Conservation (phyloP, 1,140 invertebrate genomes). For the Drosophila mojavensis region DNA sequence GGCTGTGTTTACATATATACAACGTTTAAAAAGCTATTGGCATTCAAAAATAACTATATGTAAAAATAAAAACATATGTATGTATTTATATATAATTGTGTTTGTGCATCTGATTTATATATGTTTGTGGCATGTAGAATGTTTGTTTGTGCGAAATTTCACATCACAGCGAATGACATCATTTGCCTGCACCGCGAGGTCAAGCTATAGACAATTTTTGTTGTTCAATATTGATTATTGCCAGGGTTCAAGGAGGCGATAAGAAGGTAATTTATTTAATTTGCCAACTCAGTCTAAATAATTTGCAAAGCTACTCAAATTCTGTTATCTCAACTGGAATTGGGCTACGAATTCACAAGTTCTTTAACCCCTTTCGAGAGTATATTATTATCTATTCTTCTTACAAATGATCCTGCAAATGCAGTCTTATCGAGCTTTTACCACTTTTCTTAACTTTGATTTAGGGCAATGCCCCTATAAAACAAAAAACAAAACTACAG, state of each 20-base stretch:
- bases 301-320: too few relatives aligned
- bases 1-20: neutral
- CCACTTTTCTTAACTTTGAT: neutral
- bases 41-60: neutral
- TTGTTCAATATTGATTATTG: slow-evolving; percentile 64
- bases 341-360: too few relatives aligned
- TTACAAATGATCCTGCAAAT: neutral
- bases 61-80: neutral
- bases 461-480: slow-evolving; percentile 3
- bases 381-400: too few relatives aligned
- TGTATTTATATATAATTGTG: too few relatives aligned
- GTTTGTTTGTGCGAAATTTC: slow-evolving; percentile 42
- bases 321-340: neutral
- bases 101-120: neutral
- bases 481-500: neutral
- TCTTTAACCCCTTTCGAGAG: too few relatives aligned
- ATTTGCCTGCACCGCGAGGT: slow-evolving; percentile 59
- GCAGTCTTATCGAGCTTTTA: neutral
- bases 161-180: slow-evolving; percentile 58
- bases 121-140: slow-evolving; percentile 18
- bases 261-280: neutral
- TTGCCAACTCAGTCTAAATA: slow-evolving; percentile 17
- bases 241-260: slow-evolving; percentile 57
- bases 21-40: neutral
- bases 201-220: slow-evolving; percentile 24